A percentile compares a stretch with the other conserved stretches of the same genome.
phyloP scores from a whole-genome alignment of 1,140 invertebrate species.

The Thereuonema tuberculata region DNA sequence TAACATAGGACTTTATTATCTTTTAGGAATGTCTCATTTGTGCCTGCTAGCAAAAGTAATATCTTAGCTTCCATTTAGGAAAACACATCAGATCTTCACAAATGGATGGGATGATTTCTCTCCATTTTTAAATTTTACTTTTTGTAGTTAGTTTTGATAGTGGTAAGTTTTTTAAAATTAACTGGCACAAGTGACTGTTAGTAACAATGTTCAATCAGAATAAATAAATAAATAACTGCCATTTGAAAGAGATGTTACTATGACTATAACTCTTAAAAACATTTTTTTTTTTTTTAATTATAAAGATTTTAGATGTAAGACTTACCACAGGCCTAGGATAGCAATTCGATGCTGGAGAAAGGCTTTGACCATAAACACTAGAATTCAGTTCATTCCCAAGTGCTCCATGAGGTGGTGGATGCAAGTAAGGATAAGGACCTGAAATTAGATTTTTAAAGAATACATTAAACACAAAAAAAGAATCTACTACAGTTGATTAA shows the following conservation, averaged over 20 bases:
- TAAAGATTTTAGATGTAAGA: too few relatives aligned
- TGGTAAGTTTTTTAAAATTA: not conserved
- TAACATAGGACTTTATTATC: too few relatives aligned
- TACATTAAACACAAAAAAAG: too few relatives aligned
- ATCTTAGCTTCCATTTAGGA: too few relatives aligned
- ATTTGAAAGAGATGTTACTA: not conserved
- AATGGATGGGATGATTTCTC: not conserved
- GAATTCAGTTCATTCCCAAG: constrained; percentile 6
- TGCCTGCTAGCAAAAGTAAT: too few relatives aligned
- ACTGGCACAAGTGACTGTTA: too few relatives aligned
- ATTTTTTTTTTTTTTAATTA: not conserved
- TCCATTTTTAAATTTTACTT: not conserved
- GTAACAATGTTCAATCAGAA: not conserved
- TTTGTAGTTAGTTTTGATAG: not conserved
- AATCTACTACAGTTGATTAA: too few relatives aligned
- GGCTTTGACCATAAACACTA: constrained; percentile 6
- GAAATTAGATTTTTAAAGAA: too few relatives aligned
- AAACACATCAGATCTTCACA: too few relatives aligned
- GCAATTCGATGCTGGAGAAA: not conserved
- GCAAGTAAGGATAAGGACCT: constrained; percentile 9
- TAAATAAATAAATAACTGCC: not conserved
- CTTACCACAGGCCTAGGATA: constrained; percentile 7
- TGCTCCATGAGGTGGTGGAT: constrained; percentile 9
- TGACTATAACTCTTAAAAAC: not conserved
- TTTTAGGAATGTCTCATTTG: too few relatives aligned